Conservation (phyloP, 2,113 vertebrate species). For the Isurus oxyrinchus region DNA sequence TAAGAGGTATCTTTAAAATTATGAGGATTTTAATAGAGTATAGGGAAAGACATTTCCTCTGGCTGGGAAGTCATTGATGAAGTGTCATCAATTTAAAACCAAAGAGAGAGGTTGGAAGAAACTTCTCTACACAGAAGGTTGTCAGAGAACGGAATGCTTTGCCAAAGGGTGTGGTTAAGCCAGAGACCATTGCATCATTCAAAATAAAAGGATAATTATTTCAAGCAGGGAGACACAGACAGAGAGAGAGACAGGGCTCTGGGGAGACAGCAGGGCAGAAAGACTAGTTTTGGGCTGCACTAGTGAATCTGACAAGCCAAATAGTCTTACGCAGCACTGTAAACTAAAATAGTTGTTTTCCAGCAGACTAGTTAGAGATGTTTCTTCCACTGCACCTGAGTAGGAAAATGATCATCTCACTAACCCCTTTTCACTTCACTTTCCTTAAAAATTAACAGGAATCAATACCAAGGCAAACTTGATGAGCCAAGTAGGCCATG, state of each 20-base stretch:
- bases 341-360: neutral
- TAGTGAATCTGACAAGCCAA: neutral
- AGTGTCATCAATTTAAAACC: conserved; percentile 11
- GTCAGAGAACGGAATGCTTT: neutral
- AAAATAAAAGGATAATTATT: neutral
- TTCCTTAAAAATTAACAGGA: neutral
- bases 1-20: conserved; percentile 15
- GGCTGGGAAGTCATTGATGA: neutral
- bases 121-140: neutral
- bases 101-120: neutral
- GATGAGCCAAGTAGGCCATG: neutral
- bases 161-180: neutral
- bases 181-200: neutral
- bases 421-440: neutral
- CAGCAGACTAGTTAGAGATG: neutral
- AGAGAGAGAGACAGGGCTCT: neutral
- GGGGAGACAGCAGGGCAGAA: neutral
- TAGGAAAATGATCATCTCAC: neutral
- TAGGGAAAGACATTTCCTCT: neutral
- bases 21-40: neutral
- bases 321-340: neutral
- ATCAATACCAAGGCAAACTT: neutral
- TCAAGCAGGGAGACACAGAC: neutral
- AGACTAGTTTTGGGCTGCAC: neutral
- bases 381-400: neutral